Evolutionary conservation across 2,113 vertebrate species (phyloP), one percentile per base, ranked within the genome.

Genomic region (Etheostoma spectabile): DNA sequence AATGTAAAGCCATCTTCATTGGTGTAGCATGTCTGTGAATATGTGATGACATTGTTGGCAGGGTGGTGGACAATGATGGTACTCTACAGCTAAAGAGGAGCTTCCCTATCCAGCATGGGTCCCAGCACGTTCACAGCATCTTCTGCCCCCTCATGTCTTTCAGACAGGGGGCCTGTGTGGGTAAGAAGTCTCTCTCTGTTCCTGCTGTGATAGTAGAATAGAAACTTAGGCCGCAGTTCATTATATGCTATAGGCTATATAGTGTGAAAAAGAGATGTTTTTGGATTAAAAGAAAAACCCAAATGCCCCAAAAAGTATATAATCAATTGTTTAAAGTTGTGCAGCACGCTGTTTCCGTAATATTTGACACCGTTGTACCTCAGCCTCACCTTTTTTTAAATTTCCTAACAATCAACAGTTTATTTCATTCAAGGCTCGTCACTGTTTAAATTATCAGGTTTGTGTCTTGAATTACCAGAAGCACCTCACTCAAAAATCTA

Each of bases 141-240:
- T 99, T 99, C 94, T 99, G 97, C 81, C 97, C 97, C 2, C 96
- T 99, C 61, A 99, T 98, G 97, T 99, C 97, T 75, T 99, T 99
- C 93, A 94, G 97, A 55, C 97, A 98, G 87, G 97, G 97, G 1
- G 97, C 97, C 83, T 99, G 97, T 70, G 96, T 99, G 16, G 97
- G 97, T 99, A 93, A 92, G 96, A 83, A 30, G n/a, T 35, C 65
- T 53, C 46, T 59, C 38, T n/a, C 59, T 59, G 21, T 48, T 82
- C 60, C 76, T 70, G 63, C 76, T 83, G 60, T 42, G 70, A 60
- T 71, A 45, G 82, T 61, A 61, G 42, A 89, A 71, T 55, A 45
- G 21, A 71, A 75, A 80, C 64, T 82, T 24, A 64, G 57, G 82
- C 72, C 65, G 75, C 64, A 38, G 73, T 81, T 87, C 46, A 64